A percentile compares a stretch with the other conserved stretches of the same genome.
Conservation (phyloP, 2,888 invertebrate genomes). For the Clostera curtula region DNA sequence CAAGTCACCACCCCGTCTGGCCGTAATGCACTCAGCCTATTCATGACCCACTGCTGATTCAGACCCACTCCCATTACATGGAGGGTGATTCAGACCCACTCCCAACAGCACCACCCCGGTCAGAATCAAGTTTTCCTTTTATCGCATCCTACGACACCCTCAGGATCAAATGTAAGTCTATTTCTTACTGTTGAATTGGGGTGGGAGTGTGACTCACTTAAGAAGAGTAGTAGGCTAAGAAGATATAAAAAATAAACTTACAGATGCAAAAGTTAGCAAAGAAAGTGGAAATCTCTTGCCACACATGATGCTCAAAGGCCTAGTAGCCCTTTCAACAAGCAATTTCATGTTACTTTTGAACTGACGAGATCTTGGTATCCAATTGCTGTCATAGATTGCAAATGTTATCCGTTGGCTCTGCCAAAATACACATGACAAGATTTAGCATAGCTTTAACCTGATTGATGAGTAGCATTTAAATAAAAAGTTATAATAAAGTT, state of each 20-base stretch:
- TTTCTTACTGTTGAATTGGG: background rate
- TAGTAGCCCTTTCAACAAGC: conserved; percentile 45
- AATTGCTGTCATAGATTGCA: conserved; percentile 46
- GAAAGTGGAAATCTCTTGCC: conserved; percentile 53
- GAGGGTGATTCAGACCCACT: too few species aligned
- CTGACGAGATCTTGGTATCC: conserved; percentile 37
- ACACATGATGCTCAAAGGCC: conserved; percentile 42
- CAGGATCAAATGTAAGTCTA: background rate
- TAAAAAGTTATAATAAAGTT: too few species aligned
- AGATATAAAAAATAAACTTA: conserved; percentile 22
- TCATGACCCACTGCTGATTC: too few species aligned
- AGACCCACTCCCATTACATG: too few species aligned
- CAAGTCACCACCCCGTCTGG: too few species aligned
- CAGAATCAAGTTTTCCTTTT: too few species aligned
- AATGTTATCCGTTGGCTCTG: conserved; percentile 41
- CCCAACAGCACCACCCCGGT: too few species aligned
- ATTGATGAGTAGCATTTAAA: too few species aligned
- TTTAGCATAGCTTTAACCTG: too few species aligned
- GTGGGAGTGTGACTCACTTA: background rate
- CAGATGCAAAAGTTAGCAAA: conserved; percentile 49
- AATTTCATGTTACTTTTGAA: conserved; percentile 48
- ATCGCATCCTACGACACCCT: too few species aligned
- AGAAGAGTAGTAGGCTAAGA: background rate
- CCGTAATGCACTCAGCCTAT: too few species aligned
- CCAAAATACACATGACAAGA: conserved; percentile 11